Evolutionary conservation across 2,888 invertebrate species (phyloP), one percentile per base, ranked within the genome.

Genomic region (Meiosimyza decipiens): DNA sequence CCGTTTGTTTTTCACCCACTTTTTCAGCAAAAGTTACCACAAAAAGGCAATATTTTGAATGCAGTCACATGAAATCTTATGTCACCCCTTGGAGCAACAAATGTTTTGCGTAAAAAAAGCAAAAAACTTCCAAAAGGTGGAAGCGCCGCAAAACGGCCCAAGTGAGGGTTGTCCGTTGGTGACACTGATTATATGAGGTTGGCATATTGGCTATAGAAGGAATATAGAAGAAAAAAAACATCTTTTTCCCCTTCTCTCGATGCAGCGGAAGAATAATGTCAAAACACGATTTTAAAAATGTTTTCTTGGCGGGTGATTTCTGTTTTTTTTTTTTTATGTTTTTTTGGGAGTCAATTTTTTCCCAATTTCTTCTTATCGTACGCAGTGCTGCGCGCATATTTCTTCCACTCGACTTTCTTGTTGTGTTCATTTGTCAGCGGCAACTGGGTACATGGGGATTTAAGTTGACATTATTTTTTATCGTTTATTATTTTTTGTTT

Each of bases 51-150:
- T 52, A 68, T 74, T 60, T 67, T 62, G 72, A 69, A 70, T 67
- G 7, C 50, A 72, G 79, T 79, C 81, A 82, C 82, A 83, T 83
- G 80, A 82, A 84, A 85, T 83, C 81, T 82, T 80, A 82, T 84
- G 83, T 84, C 83, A 84, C 81, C 82, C 81, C 78, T 80, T 79
- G 81, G 80, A 80, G 79, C 79, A 71, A 73, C 65, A 73, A 73
- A 50, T 52, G 51, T 11, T 62, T 60, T n/a, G 28, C 60, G 28
- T 69, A 13, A 40, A 57, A 70, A 7, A 18, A 5, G 40, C 51
- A 18, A 22, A 6, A 57, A 57, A 51, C 28, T 50, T 22, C 6
- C 50, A 22, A 49, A 49, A 63, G 63, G 16, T 51, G 13, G 40
- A 33, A 22, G 47, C 40, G 9, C 57, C 65, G 16, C 65, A 57